Conservation (phyloP, 2,113 vertebrate species). For the Phaetusa simplex region DNA sequence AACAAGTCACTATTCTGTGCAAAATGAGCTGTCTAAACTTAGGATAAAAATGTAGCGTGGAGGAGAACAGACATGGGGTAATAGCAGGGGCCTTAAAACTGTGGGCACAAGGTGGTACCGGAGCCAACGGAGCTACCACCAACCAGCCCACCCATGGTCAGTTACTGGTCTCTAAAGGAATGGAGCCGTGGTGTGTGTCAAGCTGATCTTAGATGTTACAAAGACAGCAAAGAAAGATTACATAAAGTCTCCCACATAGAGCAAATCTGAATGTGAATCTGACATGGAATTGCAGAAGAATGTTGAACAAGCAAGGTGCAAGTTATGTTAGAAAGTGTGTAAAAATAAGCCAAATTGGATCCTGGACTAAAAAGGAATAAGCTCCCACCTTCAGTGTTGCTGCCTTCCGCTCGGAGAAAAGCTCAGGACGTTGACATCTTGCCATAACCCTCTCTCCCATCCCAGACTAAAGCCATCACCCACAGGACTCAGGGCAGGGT, state of each 20-base stretch:
- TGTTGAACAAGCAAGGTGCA: neutral
- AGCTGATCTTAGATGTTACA: neutral
- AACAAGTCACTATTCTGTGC: neutral
- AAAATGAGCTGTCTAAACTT: neutral
- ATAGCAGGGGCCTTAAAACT: neutral
- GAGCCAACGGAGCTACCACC: neutral
- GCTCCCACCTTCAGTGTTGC: neutral
- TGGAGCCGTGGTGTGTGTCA: neutral
- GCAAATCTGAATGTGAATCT: neutral
- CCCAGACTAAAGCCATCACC: neutral
- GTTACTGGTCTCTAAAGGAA: neutral
- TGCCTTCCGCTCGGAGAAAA: neutral
- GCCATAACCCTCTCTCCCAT: neutral
- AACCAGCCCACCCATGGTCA: neutral
- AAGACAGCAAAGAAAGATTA: neutral
- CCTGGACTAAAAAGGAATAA: neutral
- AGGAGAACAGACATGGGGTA: neutral
- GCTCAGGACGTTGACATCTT: neutral
- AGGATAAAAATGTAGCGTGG: neutral
- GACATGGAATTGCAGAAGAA: neutral
- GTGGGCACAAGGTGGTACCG: neutral
- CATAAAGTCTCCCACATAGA: neutral
- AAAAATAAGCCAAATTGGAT: neutral
- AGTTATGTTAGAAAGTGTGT: neutral
- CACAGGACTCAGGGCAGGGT: neutral